Base-by-base conservation (phyloP, 2,888 invertebrate species). In the Eurois occulta region DNA sequence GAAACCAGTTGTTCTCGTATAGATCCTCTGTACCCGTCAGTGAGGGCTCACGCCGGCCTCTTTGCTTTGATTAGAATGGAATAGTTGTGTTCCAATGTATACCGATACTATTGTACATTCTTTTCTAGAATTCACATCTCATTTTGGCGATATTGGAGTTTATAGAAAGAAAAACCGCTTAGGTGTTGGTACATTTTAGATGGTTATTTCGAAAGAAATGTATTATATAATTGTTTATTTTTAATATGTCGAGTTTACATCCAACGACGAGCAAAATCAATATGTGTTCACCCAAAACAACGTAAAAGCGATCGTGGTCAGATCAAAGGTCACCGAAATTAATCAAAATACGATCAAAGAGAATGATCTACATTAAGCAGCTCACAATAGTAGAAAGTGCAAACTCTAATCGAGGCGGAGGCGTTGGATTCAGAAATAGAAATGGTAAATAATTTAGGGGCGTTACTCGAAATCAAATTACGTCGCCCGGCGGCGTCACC, bases 401-500 rank as follows among this genome's bases (percentile, higher is more conserved):
- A 77, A 83, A 86, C 76, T 80, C 78, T 84, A 80, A 84, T 84
- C 81, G 77, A 65, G 73, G 75, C 76, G 75, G 77, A 86, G 83
- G 87, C 85, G 88, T 80, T 81, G 77, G 72, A 75, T 78, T 79
- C 80, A 83, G 78, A 86, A 89, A 82, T 85, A 87, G 83, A 81
- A 89, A 86, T 86, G 86, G 86, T 84, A 91, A 91, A 92, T 92
- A 91, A 93, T 93, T 92, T 89, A 86, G 88, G 88, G 89, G 88
- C 87, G 88, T 90, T 90, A 89, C 91, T 91, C 87, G 86, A 91
- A 92, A 92, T 92, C 90, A 90, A 93, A 88, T 88, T 88, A 88
- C 78, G 82, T 75, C 86, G 73, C 72, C 83, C 78, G 71, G 62
- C 85, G 67, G 75, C 83, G 86, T 75, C 83, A 67, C 85, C 74